These are phyloP conservation scores for Cydia splendana DNA, from an alignment of 1,140 invertebrate species.

Conservation along the genomic window DNA sequence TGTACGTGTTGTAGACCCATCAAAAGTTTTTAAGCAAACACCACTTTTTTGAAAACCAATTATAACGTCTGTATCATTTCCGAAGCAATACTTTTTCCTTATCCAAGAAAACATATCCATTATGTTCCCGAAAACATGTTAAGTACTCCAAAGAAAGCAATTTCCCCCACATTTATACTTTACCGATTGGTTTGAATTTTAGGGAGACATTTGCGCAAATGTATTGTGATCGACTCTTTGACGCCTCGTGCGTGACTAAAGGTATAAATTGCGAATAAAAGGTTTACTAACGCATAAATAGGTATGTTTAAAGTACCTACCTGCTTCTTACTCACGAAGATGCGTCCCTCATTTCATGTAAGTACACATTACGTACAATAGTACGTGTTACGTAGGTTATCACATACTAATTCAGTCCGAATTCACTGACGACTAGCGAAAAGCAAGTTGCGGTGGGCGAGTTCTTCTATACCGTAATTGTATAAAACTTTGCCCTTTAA, in stretches of 20 bases:
- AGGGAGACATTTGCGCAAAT: neutral
- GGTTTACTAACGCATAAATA: neutral
- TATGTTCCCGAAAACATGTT: neutral
- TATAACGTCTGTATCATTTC: neutral
- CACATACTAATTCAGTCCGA: neutral
- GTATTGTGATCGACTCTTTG: slow-evolving; percentile 3
- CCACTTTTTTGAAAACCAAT: neutral
- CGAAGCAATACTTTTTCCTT: neutral
- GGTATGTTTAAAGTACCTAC: neutral
- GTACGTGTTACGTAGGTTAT: too few relatives aligned
- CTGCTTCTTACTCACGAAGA: neutral
- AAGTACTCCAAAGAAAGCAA: neutral
- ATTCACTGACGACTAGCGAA: neutral
- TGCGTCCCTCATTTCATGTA: neutral
- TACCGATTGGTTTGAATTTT: neutral
- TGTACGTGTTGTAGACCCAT: too few relatives aligned
- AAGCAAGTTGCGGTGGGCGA: too few relatives aligned
- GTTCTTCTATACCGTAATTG: too few relatives aligned
- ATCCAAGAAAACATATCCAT: neutral
- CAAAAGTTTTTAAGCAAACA: neutral
- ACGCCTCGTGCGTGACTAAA: neutral
- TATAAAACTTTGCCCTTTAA: too few relatives aligned
- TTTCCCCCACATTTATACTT: neutral
- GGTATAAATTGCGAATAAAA: neutral
- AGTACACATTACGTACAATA: too few relatives aligned